Percentiles rank a stretch among this genome's conserved stretches.
phyloP scores from a whole-genome alignment of 1,140 invertebrate species.

The Proales similis region DNA sequence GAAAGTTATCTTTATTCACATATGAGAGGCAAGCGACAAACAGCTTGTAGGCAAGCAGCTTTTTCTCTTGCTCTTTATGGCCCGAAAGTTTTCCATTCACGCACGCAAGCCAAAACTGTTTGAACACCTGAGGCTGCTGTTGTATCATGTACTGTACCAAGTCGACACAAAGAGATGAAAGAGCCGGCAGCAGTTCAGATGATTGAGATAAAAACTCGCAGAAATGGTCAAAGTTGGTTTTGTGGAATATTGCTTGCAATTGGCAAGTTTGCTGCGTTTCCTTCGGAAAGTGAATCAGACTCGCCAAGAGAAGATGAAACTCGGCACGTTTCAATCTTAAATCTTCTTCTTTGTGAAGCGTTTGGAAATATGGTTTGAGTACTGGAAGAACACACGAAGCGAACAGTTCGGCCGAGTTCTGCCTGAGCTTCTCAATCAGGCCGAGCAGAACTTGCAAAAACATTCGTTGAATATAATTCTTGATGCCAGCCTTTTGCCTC shows the following conservation, averaged over 20 bases:
- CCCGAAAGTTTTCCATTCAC: conserved; percentile 2
- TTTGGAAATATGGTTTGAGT: too few species aligned
- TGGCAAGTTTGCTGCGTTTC: too few species aligned
- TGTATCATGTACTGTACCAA: conserved; percentile 4
- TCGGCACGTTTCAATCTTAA: too few species aligned
- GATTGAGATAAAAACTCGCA: conserved; percentile 31
- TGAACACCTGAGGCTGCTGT: background rate
- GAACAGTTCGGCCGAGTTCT: background rate
- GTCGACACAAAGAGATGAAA: background rate
- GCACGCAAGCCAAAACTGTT: conserved; percentile 4
- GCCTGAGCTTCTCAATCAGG: conserved; percentile 3
- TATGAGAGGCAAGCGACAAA: background rate
- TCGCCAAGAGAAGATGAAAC: too few species aligned
- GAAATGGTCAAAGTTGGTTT: conserved; percentile 21
- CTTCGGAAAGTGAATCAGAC: too few species aligned
- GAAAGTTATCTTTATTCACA: background rate
- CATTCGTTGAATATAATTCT: conserved; percentile 13
- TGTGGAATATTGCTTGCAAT: conserved; percentile 8
- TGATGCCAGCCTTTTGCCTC: conserved; percentile 12
- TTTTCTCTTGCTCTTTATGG: conserved; percentile 26
- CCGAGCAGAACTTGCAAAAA: conserved; percentile 12
- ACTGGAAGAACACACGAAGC: too few species aligned
- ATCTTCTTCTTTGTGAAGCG: too few species aligned
- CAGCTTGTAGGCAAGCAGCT: conserved; percentile 6
- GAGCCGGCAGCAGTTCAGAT: conserved; percentile 14